These are phyloP conservation scores for Plotosus lineatus DNA, from an alignment of 2,113 vertebrate species.

Conservation along the genomic window DNA sequence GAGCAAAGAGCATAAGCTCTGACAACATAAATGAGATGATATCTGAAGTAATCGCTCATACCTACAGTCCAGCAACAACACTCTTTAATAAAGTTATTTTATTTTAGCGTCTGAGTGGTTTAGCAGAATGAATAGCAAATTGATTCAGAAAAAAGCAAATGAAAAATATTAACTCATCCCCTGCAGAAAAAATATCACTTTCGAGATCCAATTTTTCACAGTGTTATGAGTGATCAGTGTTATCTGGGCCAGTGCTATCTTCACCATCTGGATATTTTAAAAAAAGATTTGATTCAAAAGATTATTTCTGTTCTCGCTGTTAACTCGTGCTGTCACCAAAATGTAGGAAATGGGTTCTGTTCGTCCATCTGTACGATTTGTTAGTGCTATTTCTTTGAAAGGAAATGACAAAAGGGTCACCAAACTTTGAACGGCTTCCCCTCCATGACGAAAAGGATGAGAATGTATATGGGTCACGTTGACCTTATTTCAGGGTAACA, in stretches of 20 bases:
- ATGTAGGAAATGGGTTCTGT: no score
- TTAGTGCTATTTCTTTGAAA: no score
- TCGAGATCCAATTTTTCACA: neutral
- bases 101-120: neutral
- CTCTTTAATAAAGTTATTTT: neutral
- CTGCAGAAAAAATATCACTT: neutral
- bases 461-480: no score
- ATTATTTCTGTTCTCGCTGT: neutral
- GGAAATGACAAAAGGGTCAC: no score
- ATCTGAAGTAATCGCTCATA: neutral
- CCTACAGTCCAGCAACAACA: no score
- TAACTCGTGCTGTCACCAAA: no score
- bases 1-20: neutral
- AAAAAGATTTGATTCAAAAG: neutral
- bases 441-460: no score
- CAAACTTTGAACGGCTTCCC: no score
- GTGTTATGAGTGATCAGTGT: no score
- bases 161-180: neutral
- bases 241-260: no score
- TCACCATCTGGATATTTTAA: neutral
- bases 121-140: neutral
- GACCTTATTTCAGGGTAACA: no score
- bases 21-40: neutral
- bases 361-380: no score
- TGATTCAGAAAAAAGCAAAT: constrained; percentile 34